Percentiles rank a stretch among this genome's conserved stretches.
Evolutionary conservation across 2,113 vertebrate species (phyloP).

Genomic region (Theristicus caerulescens): DNA sequence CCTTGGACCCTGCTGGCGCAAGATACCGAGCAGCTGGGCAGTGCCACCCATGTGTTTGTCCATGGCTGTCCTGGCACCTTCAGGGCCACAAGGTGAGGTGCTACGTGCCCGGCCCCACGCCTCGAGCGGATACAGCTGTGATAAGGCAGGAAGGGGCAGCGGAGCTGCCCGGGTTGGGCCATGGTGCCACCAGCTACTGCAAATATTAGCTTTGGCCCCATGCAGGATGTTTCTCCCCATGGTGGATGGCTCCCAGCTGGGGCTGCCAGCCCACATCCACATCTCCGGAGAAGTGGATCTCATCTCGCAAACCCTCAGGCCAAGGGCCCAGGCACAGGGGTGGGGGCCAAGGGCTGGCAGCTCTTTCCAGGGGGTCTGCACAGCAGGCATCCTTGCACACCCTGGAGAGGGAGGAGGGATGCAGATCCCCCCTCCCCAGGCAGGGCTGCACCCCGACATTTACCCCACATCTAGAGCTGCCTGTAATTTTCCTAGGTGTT

Average conservation of each 20-base stretch:
- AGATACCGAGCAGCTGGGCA: not conserved
- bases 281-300: not conserved
- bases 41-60: not conserved
- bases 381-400: accelerated
- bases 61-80: not conserved
- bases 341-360: not conserved
- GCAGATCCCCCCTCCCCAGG: not conserved
- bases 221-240: not conserved
- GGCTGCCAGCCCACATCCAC: not conserved
- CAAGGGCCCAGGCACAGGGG: not conserved
- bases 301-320: not conserved
- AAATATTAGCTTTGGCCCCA: not conserved
- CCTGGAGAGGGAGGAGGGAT: not conserved
- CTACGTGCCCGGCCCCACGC: not conserved
- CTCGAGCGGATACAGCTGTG: not conserved
- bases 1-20: accelerated
- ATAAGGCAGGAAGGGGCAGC: not conserved
- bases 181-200: not conserved
- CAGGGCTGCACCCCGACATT: not conserved
- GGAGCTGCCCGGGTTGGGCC: not conserved
- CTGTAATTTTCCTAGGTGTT: not conserved
- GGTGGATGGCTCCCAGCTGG: not conserved
- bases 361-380: not conserved
- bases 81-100: not conserved
- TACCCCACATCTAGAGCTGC: not conserved